These are phyloP conservation scores for Tribolium freemani DNA, from an alignment of 2,888 invertebrate genomes.

Conservation along the genomic window DNA sequence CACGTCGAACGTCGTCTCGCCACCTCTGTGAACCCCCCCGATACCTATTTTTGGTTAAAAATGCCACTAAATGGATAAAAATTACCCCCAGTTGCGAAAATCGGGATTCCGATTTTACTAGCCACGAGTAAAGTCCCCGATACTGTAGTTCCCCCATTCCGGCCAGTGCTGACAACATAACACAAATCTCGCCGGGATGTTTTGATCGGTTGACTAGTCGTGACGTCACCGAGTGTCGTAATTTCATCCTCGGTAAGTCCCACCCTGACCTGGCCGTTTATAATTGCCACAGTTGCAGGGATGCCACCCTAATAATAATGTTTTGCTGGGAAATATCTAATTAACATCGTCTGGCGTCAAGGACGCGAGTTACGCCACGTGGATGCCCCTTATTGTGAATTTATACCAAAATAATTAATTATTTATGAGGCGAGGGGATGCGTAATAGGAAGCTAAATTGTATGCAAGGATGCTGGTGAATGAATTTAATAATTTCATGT, in stretches of 20 bases:
- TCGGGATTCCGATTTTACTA: constrained; percentile 82
- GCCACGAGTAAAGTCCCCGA: constrained; percentile 93
- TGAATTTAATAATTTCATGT: background rate
- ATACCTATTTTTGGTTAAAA: constrained; percentile 68
- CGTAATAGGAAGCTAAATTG: constrained; percentile 2
- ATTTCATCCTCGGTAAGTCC: constrained; percentile 80
- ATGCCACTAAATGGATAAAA: background rate
- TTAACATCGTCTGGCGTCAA: constrained; percentile 10
- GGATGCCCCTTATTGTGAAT: constrained; percentile 30
- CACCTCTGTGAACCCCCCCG: constrained; percentile 95
- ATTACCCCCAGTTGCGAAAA: constrained; percentile 94
- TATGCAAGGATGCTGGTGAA: background rate
- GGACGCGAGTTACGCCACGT: constrained; percentile 5
- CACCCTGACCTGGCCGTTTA: constrained; percentile 86
- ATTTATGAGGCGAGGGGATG: constrained; percentile 12
- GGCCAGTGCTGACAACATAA: constrained; percentile 76
- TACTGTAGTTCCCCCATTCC: constrained; percentile 95
- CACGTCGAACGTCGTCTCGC: constrained; percentile 88
- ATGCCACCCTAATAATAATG: constrained; percentile 76
- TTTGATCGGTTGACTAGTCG: constrained; percentile 75
- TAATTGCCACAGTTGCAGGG: constrained; percentile 94
- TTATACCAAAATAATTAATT: constrained; percentile 17
- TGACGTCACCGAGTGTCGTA: constrained; percentile 73
- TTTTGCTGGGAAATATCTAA: constrained; percentile 6
- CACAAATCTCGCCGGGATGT: constrained; percentile 91